Evolutionary conservation across 2,113 vertebrate genomes (phyloP), one percentile per base, ranked within the genome.

Genomic region (Ceratotherium simum): DNA sequence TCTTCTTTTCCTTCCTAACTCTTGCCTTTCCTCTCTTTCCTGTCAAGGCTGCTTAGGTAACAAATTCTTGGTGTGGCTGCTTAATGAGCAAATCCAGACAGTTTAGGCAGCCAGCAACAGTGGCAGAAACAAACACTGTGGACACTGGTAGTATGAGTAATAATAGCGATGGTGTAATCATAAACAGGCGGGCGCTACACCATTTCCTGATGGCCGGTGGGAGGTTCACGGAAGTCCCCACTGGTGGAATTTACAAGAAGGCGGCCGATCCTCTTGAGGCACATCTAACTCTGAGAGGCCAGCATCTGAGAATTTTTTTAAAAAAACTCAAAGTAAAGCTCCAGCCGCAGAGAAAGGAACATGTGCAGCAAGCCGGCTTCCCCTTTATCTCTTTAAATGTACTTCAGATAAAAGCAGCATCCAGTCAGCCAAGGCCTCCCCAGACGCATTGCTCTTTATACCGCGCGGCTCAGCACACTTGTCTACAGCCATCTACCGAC

Each of bases 401-500:
- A 99, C 98, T 99, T 98, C 98, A 99, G 99, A 99, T 99, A 99
- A 99, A 99, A 99, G 99, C 99, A 94, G 99, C 98, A 98, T 98
- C 98, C 98, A 98, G 98, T 95, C 92, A 98, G 99, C 99, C 99
- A 98, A 99, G 99, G 99, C 99, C 99, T 99, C 98, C 98, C 98
- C 98, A 98, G 98, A 98, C 98, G 98, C 98, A 98, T 98, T 97
- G 98, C 98, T 98, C 97, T 98, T 97, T 90, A 91, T 93, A 79
- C 93, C 96, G 81, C 97, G 87, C 89, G 2, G 97, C 82, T 98
- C 98, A 98, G 98, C 98, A 86, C 94, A 99, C 98, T 99, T 99
- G 99, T 99, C 99, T 99, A 99, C 99, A 99, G 99, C 99, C 99
- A 99, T 99, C 99, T 99, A 99, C 99, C 98, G 99, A 99, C 99